Base-by-base conservation (phyloP, 2,113 vertebrate genomes). In the Podarcis cretensis region DNA sequence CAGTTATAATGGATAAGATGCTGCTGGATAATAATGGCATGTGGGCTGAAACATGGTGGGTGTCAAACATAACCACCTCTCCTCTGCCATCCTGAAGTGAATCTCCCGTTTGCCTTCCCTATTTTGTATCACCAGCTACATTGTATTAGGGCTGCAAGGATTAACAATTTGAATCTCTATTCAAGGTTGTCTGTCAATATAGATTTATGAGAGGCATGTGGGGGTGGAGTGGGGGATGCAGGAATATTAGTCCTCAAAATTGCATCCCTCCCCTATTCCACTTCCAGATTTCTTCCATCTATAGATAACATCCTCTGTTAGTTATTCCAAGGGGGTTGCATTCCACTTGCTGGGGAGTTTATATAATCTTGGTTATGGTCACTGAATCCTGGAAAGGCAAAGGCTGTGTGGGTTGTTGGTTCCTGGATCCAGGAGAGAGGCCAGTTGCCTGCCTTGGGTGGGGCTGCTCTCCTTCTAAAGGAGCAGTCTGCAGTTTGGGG, bases 81-180 rank as follows among this genome's bases (percentile, higher is more conserved):
- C 18, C 23, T 21, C 32, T 65, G n/a, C 35, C 32, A 35, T 32
- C 21, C 32, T 21, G 25, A 9, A 27, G 5, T 79, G 48, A 54
- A 43, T 54, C 48, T 54, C 48, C 48, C 9, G 48, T 37, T 59
- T 21, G 0, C 7, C 8, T 83, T 40, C n/a, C 79, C 66, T 2
- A 10, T 3, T 90, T 92, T 91, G 37, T 25, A 65, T 82, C 27
- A 75, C 81, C 83, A 57, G 16, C n/a, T 20, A 81, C 57, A 59
- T 63, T 35, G 16, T 63, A 6, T 54, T 79, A 54, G 43, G 54
- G 21, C 13, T 75, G 32, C 30, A 59, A 63, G 25, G 23, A 43
- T 48, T 27, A 6, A 27, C 23, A 78, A 30, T 6, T 30, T 48
- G 37, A 77, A 63, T 63, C 18, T 4, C 59, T 18, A 63, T 63